Conservation (phyloP, 2,888 invertebrate species). For the Watsonalla cultraria region DNA sequence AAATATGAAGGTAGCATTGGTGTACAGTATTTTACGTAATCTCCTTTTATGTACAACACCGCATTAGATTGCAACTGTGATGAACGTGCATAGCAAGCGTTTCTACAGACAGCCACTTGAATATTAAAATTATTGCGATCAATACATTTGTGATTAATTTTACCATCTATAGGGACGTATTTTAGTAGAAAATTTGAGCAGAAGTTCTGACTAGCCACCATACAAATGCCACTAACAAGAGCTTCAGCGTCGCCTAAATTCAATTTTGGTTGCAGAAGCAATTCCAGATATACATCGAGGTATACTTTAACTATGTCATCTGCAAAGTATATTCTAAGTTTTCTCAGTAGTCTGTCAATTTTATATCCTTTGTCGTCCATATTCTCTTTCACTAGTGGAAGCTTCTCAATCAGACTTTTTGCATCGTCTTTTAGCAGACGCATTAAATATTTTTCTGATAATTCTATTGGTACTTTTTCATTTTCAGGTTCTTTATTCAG, state of each 20-base stretch:
- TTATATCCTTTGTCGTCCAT: not conserved
- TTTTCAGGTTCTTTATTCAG: not conserved
- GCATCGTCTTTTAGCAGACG: not conserved
- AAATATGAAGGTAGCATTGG: conserved; percentile 33
- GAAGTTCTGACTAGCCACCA: not conserved
- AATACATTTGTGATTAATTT: conserved; percentile 34
- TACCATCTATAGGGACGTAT: conserved; percentile 32
- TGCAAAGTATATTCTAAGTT: not conserved
- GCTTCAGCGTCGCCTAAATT: not conserved
- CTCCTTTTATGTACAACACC: conserved; percentile 34
- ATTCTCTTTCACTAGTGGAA: not conserved
- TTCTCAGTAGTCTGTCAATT: not conserved
- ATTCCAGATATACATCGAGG: not conserved
- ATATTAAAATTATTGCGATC: conserved; percentile 24
- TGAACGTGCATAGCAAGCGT: conserved; percentile 31
- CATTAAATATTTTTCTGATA: not conserved
- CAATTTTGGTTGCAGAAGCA: not conserved
- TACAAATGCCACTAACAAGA: not conserved
- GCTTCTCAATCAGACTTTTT: not conserved
- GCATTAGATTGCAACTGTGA: conserved; percentile 28
- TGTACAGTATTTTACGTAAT: conserved; percentile 36
- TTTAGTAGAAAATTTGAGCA: conserved; percentile 28
- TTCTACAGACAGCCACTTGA: conserved; percentile 38
- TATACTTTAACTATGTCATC: not conserved
- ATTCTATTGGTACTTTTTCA: not conserved